These are phyloP conservation scores for Tachypleus tridentatus DNA, from an alignment of 1,140 invertebrate species.

Conservation along the genomic window DNA sequence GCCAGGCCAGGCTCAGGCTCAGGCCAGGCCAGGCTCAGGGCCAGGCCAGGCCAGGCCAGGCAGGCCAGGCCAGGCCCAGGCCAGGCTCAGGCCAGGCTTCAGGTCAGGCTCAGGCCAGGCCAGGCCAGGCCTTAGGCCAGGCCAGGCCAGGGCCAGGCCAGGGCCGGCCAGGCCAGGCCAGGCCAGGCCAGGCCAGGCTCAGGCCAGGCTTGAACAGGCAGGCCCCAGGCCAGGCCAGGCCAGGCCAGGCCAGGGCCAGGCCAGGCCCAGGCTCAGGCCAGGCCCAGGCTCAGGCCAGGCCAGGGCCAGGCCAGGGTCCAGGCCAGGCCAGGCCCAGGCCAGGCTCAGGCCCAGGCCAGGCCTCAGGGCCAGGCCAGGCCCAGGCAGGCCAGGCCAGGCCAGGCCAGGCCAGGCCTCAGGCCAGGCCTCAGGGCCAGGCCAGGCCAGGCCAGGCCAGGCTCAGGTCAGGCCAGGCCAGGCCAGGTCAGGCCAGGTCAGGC, in stretches of 20 bases:
- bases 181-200: conserved; percentile 22
- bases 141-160: too few relatives aligned
- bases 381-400: too few relatives aligned
- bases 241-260: too few relatives aligned
- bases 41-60: conserved; percentile 21
- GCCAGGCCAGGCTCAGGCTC: conserved; percentile 16
- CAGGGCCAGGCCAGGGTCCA: too few relatives aligned
- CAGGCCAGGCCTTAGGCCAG: conserved; percentile 21
- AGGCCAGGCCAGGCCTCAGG: conserved; percentile 21
- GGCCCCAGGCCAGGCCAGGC: conserved; percentile 22
- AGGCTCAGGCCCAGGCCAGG: conserved; percentile 21
- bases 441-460: too few relatives aligned
- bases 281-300: conserved; percentile 26
- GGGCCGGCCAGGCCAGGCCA: too few relatives aligned
- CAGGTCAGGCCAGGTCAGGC: too few relatives aligned
- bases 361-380: conserved; percentile 23
- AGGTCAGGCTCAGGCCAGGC: conserved; percentile 25
- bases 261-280: conserved; percentile 24
- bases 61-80: too few relatives aligned
- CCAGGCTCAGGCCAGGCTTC: conserved; percentile 23
- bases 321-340: conserved; percentile 26
- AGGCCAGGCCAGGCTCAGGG: conserved; percentile 24
- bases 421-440: too few relatives aligned
- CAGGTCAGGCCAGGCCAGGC: too few relatives aligned
- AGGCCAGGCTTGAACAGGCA: conserved; percentile 21